Conservation (phyloP, 2,113 vertebrate genomes). For the Dinomys branickii region DNA sequence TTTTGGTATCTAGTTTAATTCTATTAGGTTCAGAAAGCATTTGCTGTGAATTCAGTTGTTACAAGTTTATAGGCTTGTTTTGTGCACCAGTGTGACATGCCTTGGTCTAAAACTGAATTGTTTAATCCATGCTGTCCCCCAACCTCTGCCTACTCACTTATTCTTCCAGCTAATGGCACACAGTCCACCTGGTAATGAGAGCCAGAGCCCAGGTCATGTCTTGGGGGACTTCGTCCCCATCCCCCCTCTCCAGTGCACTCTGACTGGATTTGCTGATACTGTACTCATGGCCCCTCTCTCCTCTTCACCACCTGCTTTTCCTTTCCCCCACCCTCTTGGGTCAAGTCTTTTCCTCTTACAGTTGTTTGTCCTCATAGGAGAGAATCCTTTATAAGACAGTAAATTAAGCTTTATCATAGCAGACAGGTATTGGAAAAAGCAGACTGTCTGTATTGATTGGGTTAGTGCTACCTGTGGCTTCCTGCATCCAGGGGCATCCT, state of each 20-base stretch:
- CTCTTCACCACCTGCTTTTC: background rate
- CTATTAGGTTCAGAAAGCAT: background rate
- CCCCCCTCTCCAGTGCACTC: background rate
- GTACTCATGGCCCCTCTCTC: background rate
- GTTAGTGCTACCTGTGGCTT: background rate
- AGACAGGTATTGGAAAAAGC: background rate
- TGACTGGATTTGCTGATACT: background rate
- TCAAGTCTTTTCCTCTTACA: background rate
- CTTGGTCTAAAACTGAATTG: background rate
- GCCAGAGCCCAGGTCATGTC: too few species aligned
- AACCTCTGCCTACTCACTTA: background rate
- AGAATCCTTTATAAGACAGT: background rate
- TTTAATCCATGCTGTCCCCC: background rate
- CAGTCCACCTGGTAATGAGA: rapidly evolving
- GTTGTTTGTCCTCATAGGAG: background rate
- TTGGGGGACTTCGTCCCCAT: background rate
- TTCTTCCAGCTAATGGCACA: background rate
- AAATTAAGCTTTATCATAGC: background rate
- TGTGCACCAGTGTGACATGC: background rate
- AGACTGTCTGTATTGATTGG: too few species aligned
- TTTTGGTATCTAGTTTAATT: background rate
- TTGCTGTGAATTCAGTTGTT: background rate
- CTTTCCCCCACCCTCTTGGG: background rate
- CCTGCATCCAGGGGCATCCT: background rate
- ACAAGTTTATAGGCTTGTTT: background rate